Conservation (phyloP, 2,797 vertebrate genomes). For the Oophaga sylvatica region DNA sequence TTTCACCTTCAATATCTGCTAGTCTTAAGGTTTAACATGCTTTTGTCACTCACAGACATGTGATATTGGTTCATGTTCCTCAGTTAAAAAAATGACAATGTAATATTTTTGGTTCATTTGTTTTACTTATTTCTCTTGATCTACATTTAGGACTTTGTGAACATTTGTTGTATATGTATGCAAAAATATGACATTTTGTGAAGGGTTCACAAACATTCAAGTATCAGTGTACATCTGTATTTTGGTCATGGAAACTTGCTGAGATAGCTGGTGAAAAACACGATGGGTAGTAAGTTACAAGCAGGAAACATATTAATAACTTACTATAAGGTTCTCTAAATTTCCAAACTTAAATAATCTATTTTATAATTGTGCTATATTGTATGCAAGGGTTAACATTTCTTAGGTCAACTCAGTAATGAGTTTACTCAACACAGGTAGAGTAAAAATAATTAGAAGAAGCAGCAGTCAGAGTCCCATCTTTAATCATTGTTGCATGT, state of each 20-base stretch:
- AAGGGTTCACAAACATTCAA: too few relatives aligned
- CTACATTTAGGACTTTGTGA: too few relatives aligned
- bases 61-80: too few relatives aligned
- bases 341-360: constrained; percentile 26
- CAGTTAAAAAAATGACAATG: too few relatives aligned
- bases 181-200: too few relatives aligned
- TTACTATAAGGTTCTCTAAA: constrained; percentile 38
- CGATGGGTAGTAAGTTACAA: background rate
- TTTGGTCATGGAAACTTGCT: background rate
- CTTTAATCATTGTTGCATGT: constrained; percentile 58
- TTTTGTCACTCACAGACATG: too few relatives aligned
- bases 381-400: constrained; percentile 56
- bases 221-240: background rate
- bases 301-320: constrained; percentile 33
- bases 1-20: too few relatives aligned
- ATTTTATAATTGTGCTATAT: constrained; percentile 36
- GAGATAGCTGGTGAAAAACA: background rate
- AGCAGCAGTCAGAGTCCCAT: constrained; percentile 46
- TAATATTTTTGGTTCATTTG: too few relatives aligned
- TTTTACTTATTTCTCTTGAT: too few relatives aligned
- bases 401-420: constrained; percentile 54
- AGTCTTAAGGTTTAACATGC: too few relatives aligned
- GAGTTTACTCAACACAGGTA: constrained; percentile 54
- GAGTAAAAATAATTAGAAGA: constrained; percentile 57
- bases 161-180: too few relatives aligned